phyloP scores from a whole-genome alignment of 2,888 invertebrate species.

The Noctua fimbriata region DNA sequence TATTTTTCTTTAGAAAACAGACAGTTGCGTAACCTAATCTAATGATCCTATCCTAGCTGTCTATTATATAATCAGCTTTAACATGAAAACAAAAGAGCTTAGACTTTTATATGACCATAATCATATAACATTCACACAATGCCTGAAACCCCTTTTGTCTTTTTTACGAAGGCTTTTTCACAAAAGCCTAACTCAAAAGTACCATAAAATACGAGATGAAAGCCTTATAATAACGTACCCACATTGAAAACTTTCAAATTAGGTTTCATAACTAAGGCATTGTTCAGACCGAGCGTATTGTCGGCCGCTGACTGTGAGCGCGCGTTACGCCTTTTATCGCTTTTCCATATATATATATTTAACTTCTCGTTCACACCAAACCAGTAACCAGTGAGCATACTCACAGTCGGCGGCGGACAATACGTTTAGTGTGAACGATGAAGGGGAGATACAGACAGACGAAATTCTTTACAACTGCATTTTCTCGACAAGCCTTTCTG shows the following conservation, averaged over 20 bases:
- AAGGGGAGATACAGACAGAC: background rate
- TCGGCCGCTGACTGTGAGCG: no score
- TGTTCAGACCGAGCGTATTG: no score
- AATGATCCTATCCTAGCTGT: conserved; percentile 11
- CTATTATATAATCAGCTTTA: conserved; percentile 24
- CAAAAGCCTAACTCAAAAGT: conserved; percentile 35
- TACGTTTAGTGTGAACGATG: no score
- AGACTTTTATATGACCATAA: conserved; percentile 43
- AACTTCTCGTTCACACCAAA: no score
- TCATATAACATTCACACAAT: conserved; percentile 50
- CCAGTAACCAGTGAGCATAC: no score
- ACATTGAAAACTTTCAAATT: conserved; percentile 46
- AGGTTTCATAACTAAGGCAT: conserved; percentile 9
- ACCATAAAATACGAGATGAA: conserved; percentile 41
- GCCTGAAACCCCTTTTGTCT: conserved; percentile 42
- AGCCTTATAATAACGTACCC: conserved; percentile 20
- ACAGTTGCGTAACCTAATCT: conserved; percentile 5
- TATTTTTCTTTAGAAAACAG: background rate
- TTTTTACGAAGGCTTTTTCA: conserved; percentile 13
- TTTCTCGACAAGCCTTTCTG: conserved; percentile 36
- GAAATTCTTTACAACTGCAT: conserved; percentile 42
- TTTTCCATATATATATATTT: no score
- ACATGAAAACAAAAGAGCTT: conserved; percentile 45
- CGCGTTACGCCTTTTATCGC: no score
- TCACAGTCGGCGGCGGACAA: no score